Percentiles rank a stretch among this genome's conserved stretches.
phyloP scores from a whole-genome alignment of 1,140 invertebrate genomes.

The Paraescarpia echinospica region DNA sequence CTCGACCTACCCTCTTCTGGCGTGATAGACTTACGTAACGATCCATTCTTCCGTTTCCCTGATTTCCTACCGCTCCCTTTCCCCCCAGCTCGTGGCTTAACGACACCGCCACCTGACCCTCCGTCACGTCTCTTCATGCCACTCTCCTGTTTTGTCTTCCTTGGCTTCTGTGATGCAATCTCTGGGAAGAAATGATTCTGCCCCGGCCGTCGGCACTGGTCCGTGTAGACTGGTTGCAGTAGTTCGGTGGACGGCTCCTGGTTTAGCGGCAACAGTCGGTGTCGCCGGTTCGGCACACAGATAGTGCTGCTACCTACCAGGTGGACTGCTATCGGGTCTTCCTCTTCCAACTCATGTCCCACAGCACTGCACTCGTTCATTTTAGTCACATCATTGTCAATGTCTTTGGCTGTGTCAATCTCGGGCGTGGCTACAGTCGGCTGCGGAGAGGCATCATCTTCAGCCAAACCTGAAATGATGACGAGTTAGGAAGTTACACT shows the following conservation, averaged over 20 bases:
- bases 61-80: background rate
- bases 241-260: background rate
- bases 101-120: background rate
- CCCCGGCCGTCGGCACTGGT: background rate
- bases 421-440: background rate
- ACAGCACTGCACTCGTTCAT: background rate
- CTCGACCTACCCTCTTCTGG: background rate
- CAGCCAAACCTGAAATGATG: background rate
- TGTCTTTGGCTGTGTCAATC: background rate
- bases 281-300: background rate
- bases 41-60: background rate
- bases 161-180: background rate
- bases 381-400: background rate
- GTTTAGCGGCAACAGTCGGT: background rate
- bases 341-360: background rate
- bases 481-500: background rate
- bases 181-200: background rate
- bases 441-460: background rate
- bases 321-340: background rate
- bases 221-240: background rate
- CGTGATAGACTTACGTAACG: background rate
- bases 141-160: background rate
- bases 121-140: background rate
- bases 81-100: background rate
- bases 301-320: background rate